These are phyloP conservation scores for Oenanthe oenanthe DNA, from an alignment of 2,113 vertebrate species.

Conservation along the genomic window DNA sequence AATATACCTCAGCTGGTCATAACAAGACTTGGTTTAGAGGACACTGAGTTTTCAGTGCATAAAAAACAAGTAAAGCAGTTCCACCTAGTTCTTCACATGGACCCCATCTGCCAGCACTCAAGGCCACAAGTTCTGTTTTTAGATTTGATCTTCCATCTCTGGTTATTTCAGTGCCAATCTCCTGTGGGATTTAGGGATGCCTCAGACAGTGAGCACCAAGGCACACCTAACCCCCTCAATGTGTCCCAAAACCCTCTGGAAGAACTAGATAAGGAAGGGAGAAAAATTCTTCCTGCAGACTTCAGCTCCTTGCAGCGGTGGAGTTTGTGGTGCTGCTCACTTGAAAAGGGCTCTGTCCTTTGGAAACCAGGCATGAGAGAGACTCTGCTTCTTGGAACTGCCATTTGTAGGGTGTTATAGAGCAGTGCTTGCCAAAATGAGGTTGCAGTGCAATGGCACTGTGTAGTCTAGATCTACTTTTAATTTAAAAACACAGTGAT, in stretches of 20 bases:
- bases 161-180: not conserved
- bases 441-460: not conserved
- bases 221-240: rapidly evolving
- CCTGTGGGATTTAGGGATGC: not conserved
- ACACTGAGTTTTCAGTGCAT: not conserved
- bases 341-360: not conserved
- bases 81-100: not conserved
- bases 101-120: not conserved
- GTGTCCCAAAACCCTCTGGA: not conserved
- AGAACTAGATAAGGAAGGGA: not conserved
- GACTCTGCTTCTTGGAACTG: not conserved
- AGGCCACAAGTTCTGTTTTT: not conserved
- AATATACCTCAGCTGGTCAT: not conserved
- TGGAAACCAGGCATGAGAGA: not conserved
- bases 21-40: not conserved
- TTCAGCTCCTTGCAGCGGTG: not conserved
- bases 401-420: not conserved
- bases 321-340: not conserved
- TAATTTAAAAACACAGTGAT: not conserved
- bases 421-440: not conserved
- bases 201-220: not conserved
- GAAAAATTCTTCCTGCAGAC: not conserved
- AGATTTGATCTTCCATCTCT: not conserved
- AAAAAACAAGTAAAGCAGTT: not conserved
- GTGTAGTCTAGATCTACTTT: not conserved